Conservation (phyloP, 2,113 vertebrate species). For the Pelecanoides urinatrix region DNA sequence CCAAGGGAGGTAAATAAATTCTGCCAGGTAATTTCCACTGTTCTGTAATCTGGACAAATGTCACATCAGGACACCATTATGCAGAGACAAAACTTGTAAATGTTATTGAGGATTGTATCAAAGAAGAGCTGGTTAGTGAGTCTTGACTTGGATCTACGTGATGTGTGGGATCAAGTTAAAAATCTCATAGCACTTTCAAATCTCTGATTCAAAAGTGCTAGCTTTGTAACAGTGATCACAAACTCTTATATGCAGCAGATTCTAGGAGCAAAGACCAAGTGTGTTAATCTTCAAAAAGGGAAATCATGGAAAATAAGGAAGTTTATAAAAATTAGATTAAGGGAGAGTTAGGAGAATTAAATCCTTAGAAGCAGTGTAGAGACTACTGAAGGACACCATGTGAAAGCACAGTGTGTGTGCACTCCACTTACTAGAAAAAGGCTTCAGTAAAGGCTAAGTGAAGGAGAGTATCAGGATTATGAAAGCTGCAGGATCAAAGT, state of each 20-base stretch:
- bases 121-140: background rate
- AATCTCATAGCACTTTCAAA: background rate
- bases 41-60: background rate
- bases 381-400: background rate
- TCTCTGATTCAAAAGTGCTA: background rate
- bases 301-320: background rate
- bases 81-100: background rate
- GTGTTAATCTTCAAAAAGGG: background rate
- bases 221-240: background rate
- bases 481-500: background rate
- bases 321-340: background rate
- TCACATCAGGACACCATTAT: background rate
- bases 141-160: background rate
- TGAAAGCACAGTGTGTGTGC: background rate
- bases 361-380: background rate
- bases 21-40: background rate
- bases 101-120: background rate
- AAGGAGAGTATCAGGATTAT: background rate
- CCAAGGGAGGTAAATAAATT: background rate
- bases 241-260: background rate
- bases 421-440: background rate
- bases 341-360: background rate
- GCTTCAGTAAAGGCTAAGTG: background rate
- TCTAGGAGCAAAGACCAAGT: background rate
- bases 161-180: background rate